These are phyloP conservation scores for Astreopora myriophthalma DNA, from an alignment of 64 coral and sea anemone genomes.

Conservation along the genomic window DNA sequence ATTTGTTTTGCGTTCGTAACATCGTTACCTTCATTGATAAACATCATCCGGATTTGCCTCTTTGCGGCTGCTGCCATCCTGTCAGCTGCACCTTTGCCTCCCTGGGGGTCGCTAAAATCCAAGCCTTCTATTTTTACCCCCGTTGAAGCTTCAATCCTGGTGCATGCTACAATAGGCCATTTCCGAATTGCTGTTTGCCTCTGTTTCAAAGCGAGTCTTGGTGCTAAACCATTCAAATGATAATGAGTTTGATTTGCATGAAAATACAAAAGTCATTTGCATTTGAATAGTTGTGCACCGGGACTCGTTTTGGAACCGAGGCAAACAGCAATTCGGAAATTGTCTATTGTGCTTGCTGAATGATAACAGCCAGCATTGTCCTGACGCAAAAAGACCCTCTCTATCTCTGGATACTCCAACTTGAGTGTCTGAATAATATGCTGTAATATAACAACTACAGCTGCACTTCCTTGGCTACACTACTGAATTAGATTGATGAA, in stretches of 20 bases:
- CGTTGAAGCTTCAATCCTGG: background rate
- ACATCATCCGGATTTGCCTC: slow-evolving; percentile 9
- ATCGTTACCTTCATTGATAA: slow-evolving; percentile 37
- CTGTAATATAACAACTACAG: slow-evolving; percentile 15
- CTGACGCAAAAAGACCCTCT: slow-evolving; percentile 7
- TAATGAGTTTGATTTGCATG: too few relatives aligned
- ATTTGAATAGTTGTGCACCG: too few relatives aligned
- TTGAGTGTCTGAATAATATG: background rate
- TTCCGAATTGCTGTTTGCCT: too few relatives aligned
- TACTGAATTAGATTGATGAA: slow-evolving; percentile 16
- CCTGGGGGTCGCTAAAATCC: slow-evolving; percentile 36
- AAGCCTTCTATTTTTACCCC: background rate
- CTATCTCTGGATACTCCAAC: background rate
- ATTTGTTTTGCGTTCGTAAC: slow-evolving; percentile 22
- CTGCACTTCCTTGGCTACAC: slow-evolving; percentile 24
- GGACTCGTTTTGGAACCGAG: too few relatives aligned
- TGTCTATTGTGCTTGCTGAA: slow-evolving; percentile 2
- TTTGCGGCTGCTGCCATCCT: slow-evolving; percentile 7
- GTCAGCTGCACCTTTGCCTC: slow-evolving; percentile 25
- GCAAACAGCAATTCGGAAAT: too few relatives aligned
- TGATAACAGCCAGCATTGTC: slow-evolving; percentile 44
- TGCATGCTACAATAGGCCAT: background rate
- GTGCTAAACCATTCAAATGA: too few relatives aligned
- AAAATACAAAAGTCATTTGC: too few relatives aligned
- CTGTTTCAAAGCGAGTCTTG: too few relatives aligned